Evolutionary conservation across 30 jellyfish, hydroid and myxozoan species (phyloP), one percentile per base, ranked within the genome.

Genomic region (Aurelia coerulea): DNA sequence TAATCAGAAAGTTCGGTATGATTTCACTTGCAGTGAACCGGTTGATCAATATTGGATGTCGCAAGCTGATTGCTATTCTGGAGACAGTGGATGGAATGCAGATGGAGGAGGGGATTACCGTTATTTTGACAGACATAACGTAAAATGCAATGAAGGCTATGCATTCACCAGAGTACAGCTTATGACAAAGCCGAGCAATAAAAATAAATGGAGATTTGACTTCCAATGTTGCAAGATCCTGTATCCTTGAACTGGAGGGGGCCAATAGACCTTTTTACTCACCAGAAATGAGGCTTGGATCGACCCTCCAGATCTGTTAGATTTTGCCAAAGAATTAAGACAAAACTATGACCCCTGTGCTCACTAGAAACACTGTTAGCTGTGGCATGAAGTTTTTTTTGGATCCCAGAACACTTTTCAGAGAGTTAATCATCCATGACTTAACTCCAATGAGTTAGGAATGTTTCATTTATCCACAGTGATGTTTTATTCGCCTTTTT

Each of bases 111-210:
- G 86, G 12, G 17, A 76, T 18, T 10, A 34, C 56, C 5, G 7
- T 8, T 76, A 18, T 32, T 56, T 76, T n/a, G 86, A 76, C 62
- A 59, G 86, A 39, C 86, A 17, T 14, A 33, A 10, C 6, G 64
- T 54, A 9, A 34, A 15, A 3, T 76, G 86, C 75, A 18, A 13
- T 31, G 35, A 33, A 17, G 86, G 74, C 4, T 76, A n/a, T 58
- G 65, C n/a, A 23, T 56, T 76, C 37, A 52, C 60, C 52, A 5
- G 58, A 51, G 72, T 51, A 64, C 32, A 52, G 52, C 11, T 76
- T 65, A 76, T 46, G 19, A 17, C 18, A 9, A 16, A 50, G 0
- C 33, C 53, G 52, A 31, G 65, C 64, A n/a, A 1, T 29, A 2
- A 12, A 9, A 58, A 39, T 29, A 54, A 23, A 11, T 76, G 86